Evolutionary conservation across 2,797 vertebrate species (phyloP).

Genomic region (Oreochromis mossambicus): DNA sequence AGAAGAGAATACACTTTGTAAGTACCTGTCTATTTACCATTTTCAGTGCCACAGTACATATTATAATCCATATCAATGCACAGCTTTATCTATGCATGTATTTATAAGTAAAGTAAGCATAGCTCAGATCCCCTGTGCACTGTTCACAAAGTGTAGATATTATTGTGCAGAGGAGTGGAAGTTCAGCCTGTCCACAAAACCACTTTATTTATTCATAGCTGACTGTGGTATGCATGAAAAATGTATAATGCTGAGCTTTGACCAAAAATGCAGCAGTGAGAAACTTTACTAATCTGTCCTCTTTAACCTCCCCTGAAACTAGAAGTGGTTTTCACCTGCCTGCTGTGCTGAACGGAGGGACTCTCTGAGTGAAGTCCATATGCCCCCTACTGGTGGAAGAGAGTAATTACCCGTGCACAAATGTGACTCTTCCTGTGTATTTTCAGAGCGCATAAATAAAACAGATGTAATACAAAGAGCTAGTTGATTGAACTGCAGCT

Average conservation of each 20-base stretch:
- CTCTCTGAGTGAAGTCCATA: not conserved
- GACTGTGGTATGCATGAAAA: constrained; percentile 18
- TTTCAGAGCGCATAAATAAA: not conserved
- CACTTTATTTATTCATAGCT: constrained; percentile 34
- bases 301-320: not conserved
- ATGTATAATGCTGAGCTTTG: constrained; percentile 19
- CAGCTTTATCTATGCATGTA: not conserved
- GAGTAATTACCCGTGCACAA: not conserved
- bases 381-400: constrained; percentile 45
- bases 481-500: not conserved
- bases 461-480: not conserved
- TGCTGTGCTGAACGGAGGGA: not conserved
- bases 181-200: not conserved
- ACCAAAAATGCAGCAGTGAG: constrained; percentile 9
- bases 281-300: constrained; percentile 2
- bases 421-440: not conserved
- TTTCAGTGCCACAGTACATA: not conserved
- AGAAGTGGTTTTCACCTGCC: not conserved
- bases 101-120: not conserved
- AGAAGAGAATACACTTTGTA: not conserved
- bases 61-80: not conserved
- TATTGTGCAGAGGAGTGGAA: not conserved
- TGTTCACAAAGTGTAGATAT: not conserved
- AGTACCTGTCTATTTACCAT: not conserved
- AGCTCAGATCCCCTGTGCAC: not conserved